Evolutionary conservation across 2,797 vertebrate genomes (phyloP).

Genomic region (Sandelia bainsii): DNA sequence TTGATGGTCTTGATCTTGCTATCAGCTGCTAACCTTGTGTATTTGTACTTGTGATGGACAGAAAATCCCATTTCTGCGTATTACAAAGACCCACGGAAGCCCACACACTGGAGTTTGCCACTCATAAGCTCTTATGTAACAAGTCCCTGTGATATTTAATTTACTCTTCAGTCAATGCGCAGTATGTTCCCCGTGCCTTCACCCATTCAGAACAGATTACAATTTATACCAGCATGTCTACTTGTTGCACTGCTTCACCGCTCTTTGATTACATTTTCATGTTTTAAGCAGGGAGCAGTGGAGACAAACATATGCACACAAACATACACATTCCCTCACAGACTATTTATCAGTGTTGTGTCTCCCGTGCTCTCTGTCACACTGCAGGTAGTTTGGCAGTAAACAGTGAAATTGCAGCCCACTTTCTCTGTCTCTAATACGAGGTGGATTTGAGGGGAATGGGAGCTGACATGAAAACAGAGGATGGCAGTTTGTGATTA

Average conservation of each 20-base stretch:
- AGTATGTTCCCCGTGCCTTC: not conserved
- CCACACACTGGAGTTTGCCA: not conserved
- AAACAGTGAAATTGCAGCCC: constrained; percentile 70
- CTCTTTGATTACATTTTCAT: constrained; percentile 1
- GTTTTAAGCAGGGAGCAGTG: constrained; percentile 8
- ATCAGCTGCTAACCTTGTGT: too few relatives aligned
- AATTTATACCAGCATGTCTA: constrained; percentile 6
- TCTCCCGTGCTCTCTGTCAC: constrained; percentile 52
- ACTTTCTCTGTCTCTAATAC: constrained; percentile 63
- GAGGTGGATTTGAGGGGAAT: constrained; percentile 67
- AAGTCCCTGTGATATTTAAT: constrained; percentile 20
- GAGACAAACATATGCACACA: constrained; percentile 26
- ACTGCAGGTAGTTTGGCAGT: constrained; percentile 59
- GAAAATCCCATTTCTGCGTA: not conserved
- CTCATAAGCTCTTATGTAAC: constrained; percentile 14
- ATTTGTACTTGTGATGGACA: too few relatives aligned
- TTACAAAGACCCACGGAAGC: not conserved
- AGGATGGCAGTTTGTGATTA: constrained; percentile 71
- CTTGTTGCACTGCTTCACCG: not conserved
- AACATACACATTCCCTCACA: constrained; percentile 26
- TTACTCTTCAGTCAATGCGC: constrained; percentile 6
- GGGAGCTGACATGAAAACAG: constrained; percentile 70
- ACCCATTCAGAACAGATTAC: not conserved
- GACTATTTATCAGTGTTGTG: constrained; percentile 64
- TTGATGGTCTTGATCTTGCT: too few relatives aligned